Conservation (phyloP, 1,140 invertebrate species). For the Scaptomyza pallida region DNA sequence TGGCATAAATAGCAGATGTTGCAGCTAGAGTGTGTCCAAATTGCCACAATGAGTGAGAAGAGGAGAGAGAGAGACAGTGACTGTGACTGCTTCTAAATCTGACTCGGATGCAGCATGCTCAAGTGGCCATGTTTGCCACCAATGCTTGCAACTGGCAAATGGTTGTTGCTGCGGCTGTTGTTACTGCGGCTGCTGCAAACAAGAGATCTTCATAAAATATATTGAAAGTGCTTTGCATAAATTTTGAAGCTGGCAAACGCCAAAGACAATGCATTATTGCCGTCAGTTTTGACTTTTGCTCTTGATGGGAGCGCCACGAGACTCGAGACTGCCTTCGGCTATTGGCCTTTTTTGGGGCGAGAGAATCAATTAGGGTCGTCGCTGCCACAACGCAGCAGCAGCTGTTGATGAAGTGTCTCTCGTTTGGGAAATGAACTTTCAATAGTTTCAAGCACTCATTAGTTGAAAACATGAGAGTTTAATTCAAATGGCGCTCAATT, state of each 20-base stretch:
- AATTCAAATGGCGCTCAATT: slow-evolving; percentile 34
- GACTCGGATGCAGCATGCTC: slow-evolving; percentile 16
- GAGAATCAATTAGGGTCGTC: slow-evolving; percentile 61
- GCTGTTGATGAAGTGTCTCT: slow-evolving; percentile 19
- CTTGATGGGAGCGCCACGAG: background rate
- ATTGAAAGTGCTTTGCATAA: slow-evolving; percentile 64
- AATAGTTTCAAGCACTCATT: slow-evolving; percentile 35
- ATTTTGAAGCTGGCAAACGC: slow-evolving; percentile 31
- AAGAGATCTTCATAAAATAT: slow-evolving; percentile 66
- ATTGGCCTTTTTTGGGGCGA: slow-evolving; percentile 10
- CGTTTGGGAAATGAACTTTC: slow-evolving; percentile 19
- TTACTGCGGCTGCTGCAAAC: slow-evolving; percentile 26
- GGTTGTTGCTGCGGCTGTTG: slow-evolving; percentile 29
- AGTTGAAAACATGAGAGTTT: slow-evolving; percentile 9
- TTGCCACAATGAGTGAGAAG: slow-evolving; percentile 54
- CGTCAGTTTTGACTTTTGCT: slow-evolving; percentile 12
- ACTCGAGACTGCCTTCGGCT: background rate
- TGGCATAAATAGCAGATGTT: slow-evolving; percentile 68
- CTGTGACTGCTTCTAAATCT: slow-evolving; percentile 21
- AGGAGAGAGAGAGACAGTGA: background rate
- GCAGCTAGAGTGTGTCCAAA: slow-evolving; percentile 50
- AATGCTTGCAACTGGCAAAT: slow-evolving; percentile 30
- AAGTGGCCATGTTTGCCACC: slow-evolving; percentile 39
- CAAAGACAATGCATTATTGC: slow-evolving; percentile 42
- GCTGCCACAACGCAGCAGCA: slow-evolving; percentile 4